Conservation (phyloP, 2,113 vertebrate genomes). For the Otolemur garnettii region DNA sequence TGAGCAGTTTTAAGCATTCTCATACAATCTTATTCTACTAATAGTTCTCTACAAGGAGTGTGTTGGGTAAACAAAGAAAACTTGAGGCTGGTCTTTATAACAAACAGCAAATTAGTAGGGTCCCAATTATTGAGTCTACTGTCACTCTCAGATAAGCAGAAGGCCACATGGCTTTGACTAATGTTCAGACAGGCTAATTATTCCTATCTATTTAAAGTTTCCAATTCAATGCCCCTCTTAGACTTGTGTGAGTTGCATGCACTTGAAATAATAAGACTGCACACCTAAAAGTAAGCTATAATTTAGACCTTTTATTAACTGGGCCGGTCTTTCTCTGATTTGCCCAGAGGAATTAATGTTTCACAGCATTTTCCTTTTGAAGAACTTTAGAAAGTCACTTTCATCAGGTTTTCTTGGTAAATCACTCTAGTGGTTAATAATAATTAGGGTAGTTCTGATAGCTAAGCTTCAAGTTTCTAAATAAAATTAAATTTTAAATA, state of each 20-base stretch:
- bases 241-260: conserved; percentile 31
- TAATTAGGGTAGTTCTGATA: conserved; percentile 9
- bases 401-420: conserved; percentile 3
- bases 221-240: conserved; percentile 31
- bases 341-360: conserved; percentile 35
- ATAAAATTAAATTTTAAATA: conserved; percentile 31
- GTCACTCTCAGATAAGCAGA: conserved; percentile 43
- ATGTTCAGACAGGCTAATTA: conserved; percentile 48
- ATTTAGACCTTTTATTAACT: conserved; percentile 65
- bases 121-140: conserved; percentile 42
- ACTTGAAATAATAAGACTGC: conserved; percentile 56
- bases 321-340: conserved; percentile 23
- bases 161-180: not conserved
- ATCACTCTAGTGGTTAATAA: not conserved
- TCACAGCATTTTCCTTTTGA: not conserved
- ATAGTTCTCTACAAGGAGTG: not conserved
- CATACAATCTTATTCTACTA: not conserved
- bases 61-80: conserved; percentile 60
- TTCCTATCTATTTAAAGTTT: conserved; percentile 44
- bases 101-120: conserved; percentile 45
- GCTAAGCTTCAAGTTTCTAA: conserved; percentile 12
- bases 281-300: conserved; percentile 50
- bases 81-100: conserved; percentile 22
- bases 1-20: conserved; percentile 41
- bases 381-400: conserved; percentile 37